phyloP scores from a whole-genome alignment of 1,140 invertebrate genomes.

The Drosophila bocqueti region DNA sequence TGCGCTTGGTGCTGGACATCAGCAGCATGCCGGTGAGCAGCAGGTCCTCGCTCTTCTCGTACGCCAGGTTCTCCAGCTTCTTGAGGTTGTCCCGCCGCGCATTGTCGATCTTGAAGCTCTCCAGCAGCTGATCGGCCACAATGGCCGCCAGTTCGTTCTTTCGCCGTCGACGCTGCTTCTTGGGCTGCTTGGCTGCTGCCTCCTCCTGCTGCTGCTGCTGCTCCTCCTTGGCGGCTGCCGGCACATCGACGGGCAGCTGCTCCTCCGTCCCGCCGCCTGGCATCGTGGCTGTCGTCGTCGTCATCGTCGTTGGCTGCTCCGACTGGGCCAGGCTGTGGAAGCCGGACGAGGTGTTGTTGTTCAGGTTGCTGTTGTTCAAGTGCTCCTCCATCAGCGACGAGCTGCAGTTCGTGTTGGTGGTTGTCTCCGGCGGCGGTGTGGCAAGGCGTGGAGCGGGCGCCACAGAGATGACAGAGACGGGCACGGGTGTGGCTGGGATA shows the following conservation, averaged over 20 bases:
- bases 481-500: constrained; percentile 11
- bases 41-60: constrained; percentile 77
- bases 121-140: constrained; percentile 82
- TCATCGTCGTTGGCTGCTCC: constrained; percentile 30
- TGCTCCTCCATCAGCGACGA: constrained; percentile 60
- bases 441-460: constrained; percentile 44
- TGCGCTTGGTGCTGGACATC: constrained; percentile 82
- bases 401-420: constrained; percentile 56
- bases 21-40: constrained; percentile 80
- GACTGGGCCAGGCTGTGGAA: constrained; percentile 75
- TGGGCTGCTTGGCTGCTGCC: constrained; percentile 36
- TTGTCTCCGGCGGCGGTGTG: constrained; percentile 54
- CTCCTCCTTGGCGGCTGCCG: not conserved
- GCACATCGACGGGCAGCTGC: not conserved
- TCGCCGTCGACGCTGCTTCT: constrained; percentile 74
- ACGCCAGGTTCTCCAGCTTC: constrained; percentile 81
- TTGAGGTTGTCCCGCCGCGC: constrained; percentile 80
- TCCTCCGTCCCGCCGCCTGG: not conserved
- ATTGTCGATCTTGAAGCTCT: constrained; percentile 84
- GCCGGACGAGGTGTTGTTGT: constrained; percentile 81
- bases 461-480: constrained; percentile 68
- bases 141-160: constrained; percentile 84
- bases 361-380: constrained; percentile 62
- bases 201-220: constrained; percentile 1
- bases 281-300: not conserved